A percentile compares a stretch with the other conserved stretches of the same genome.
Evolutionary conservation across 2,888 invertebrate genomes (phyloP).

Genomic region (Eupithecia subfuscata): DNA sequence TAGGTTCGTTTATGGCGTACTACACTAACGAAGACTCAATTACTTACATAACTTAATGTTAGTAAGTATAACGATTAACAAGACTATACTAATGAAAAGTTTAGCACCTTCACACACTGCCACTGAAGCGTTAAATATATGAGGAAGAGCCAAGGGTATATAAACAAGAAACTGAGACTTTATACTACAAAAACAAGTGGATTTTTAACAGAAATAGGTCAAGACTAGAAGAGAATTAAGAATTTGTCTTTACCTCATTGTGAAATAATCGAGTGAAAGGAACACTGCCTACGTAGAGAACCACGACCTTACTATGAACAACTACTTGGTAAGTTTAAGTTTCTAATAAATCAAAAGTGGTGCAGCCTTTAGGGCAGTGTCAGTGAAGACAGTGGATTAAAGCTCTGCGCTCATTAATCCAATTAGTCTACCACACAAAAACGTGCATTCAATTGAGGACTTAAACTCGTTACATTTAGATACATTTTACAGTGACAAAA

Average conservation of each 20-base stretch:
- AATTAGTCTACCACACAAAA: too few relatives aligned
- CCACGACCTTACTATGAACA: neutral
- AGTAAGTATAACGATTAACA: slow-evolving; percentile 9
- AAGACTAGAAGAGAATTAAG: too few relatives aligned
- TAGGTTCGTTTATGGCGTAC: neutral
- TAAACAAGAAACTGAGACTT: slow-evolving; percentile 14
- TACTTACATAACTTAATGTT: neutral
- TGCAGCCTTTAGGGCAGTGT: too few relatives aligned
- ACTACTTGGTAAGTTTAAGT: slow-evolving; percentile 4
- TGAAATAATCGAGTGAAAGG: neutral
- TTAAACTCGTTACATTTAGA: too few relatives aligned
- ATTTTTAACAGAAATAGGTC: neutral
- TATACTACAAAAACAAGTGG: neutral
- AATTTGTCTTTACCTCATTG: neutral
- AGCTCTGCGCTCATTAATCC: too few relatives aligned
- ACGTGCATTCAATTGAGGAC: too few relatives aligned
- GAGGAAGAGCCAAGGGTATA: slow-evolving; percentile 18
- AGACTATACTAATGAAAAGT: slow-evolving; percentile 22
- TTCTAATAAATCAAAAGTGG: neutral
- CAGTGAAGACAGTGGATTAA: too few relatives aligned
- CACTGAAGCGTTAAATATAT: slow-evolving; percentile 28
- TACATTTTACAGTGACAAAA: too few relatives aligned
- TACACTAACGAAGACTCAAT: neutral
- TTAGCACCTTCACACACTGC: slow-evolving; percentile 24
- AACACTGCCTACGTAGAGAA: neutral